Evolutionary conservation across 2,113 vertebrate genomes (phyloP).

Genomic region (Pseudois nayaur): DNA sequence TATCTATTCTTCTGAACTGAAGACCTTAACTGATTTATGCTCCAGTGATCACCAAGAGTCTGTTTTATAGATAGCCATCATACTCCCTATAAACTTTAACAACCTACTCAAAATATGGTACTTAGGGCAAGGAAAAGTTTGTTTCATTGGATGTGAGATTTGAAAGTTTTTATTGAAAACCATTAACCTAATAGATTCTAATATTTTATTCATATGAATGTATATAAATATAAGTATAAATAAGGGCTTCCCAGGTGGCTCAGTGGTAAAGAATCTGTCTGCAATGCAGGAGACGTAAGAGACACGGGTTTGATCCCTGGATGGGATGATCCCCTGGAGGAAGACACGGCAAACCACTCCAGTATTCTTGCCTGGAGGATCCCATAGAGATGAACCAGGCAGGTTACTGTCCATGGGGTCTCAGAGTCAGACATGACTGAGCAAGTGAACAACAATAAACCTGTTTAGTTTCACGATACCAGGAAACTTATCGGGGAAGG

Average conservation of each 20-base stretch:
- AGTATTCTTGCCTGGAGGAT: background rate
- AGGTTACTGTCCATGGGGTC: background rate
- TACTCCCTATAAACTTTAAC: background rate
- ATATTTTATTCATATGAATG: background rate
- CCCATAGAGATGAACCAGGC: background rate
- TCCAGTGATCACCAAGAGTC: background rate
- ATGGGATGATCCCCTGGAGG: background rate
- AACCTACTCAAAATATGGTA: background rate
- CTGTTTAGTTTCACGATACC: too few relatives aligned
- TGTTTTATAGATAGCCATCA: background rate
- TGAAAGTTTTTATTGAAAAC: background rate
- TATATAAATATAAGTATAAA: background rate
- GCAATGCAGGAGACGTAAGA: background rate
- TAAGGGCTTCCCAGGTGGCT: background rate
- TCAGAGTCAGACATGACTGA: background rate
- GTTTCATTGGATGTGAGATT: background rate
- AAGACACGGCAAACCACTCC: background rate
- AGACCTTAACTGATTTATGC: background rate
- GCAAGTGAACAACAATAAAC: too few relatives aligned
- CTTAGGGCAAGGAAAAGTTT: background rate
- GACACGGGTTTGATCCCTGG: background rate
- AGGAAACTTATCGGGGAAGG: too few relatives aligned
- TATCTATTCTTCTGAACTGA: background rate
- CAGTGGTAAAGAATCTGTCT: background rate
- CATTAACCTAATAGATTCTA: background rate